A percentile compares a stretch with the other conserved stretches of the same genome.
Conservation (phyloP, 30 jellyfish, hydroid and myxozoan species). For the Sanderia malayensis region DNA sequence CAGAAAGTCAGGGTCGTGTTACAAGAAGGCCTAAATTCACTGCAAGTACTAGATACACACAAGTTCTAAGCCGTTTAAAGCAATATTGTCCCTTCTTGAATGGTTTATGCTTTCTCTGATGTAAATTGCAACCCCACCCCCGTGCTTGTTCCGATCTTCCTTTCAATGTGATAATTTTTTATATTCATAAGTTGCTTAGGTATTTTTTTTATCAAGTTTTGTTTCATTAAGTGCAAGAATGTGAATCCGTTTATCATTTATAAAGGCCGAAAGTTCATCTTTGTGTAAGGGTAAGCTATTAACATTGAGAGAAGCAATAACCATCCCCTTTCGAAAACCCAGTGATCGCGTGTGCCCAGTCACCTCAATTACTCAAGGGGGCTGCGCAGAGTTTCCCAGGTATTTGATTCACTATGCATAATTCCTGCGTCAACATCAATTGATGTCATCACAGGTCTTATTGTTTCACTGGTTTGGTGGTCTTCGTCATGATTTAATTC, state of each 20-base stretch:
- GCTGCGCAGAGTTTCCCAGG: constrained; percentile 41
- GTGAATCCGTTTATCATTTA: constrained; percentile 41
- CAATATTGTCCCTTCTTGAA: constrained; percentile 25
- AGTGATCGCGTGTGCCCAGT: constrained; percentile 44
- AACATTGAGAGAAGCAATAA: constrained; percentile 41
- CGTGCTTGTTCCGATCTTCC: constrained; percentile 38
- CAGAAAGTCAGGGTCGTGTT: too few species aligned
- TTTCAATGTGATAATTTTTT: constrained; percentile 16
- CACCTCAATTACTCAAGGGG: constrained; percentile 46
- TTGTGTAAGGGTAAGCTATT: constrained; percentile 41
- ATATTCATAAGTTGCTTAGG: constrained; percentile 25
- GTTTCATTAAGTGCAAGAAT: constrained; percentile 57
- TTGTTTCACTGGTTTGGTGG: constrained; percentile 33
- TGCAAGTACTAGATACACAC: constrained; percentile 37
- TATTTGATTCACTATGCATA: constrained; percentile 34
- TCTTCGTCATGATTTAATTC: constrained; percentile 21
- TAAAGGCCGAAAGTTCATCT: constrained; percentile 25
- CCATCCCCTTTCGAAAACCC: constrained; percentile 42
- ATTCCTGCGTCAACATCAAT: constrained; percentile 37
- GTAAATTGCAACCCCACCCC: constrained; percentile 62
- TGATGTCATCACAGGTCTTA: constrained; percentile 33
- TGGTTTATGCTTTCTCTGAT: constrained; percentile 40
- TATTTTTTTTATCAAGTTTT: constrained; percentile 35
- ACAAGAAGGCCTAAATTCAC: too few species aligned
- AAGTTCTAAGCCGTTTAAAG: constrained; percentile 31